phyloP scores from a whole-genome alignment of 2,113 vertebrate species.

The Rhabdomys dilectus region DNA sequence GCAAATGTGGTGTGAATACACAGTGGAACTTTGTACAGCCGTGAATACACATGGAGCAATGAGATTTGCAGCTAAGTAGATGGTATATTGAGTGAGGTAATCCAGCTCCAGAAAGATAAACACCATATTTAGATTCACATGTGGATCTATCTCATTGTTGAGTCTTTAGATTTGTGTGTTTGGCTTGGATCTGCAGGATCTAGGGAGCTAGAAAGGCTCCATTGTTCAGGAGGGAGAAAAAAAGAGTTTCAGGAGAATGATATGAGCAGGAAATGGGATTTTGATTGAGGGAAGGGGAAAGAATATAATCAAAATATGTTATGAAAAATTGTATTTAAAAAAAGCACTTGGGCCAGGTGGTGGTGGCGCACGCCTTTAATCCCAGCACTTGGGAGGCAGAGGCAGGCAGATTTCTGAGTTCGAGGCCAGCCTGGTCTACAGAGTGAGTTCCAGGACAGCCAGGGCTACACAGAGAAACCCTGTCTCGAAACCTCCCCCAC shows the following conservation, averaged over 20 bases:
- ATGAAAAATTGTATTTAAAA: background rate
- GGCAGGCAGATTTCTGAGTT: too few relatives aligned
- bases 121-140: background rate
- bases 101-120: background rate
- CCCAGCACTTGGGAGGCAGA: too few relatives aligned
- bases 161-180: background rate
- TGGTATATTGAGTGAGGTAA: background rate
- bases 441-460: too few relatives aligned
- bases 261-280: background rate
- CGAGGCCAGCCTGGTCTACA: too few relatives aligned
- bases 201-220: background rate
- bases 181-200: background rate
- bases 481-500: too few relatives aligned
- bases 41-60: background rate
- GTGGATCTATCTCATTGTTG: background rate
- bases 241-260: background rate
- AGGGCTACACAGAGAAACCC: too few relatives aligned
- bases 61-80: too few relatives aligned
- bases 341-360: too few relatives aligned
- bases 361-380: too few relatives aligned
- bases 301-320: background rate
- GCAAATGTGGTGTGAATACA: too few relatives aligned
- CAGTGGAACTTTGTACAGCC: background rate
- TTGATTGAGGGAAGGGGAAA: background rate
- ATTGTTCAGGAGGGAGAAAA: background rate